Evolutionary conservation across 2,888 invertebrate species (phyloP), one percentile per base, ranked within the genome.

Genomic region (Campaea margaritaria): DNA sequence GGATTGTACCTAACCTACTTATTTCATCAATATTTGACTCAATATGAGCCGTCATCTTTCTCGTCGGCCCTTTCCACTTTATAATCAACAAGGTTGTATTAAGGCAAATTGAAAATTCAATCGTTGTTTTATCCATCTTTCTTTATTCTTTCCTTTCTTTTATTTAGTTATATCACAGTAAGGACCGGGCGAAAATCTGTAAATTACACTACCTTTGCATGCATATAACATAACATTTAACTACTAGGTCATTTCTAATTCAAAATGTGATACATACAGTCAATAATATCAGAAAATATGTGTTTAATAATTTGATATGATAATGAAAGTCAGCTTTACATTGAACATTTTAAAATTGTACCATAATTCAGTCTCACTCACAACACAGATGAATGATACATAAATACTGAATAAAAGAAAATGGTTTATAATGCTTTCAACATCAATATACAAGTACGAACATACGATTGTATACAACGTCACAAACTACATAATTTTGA

Each of bases 161-260:
- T 83, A 80, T 79, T 78, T 31, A 31, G 31, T 31, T 86, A 91
- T 90, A 91, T 90, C 89, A 88, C 90, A 91, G 88, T 83, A 87
- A 87, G 87, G 91, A 87, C 91, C 89, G 86, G 90, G 88, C 89
- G 91, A 91, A 91, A 91, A 91, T 87, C 86, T 84, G 87, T 88
- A 85, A 87, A 87, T 89, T 86, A 90, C 76, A 85, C 87, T 88
- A 90, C 82, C 81, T 83, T 82, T 88, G 85, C 89, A 89, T 88
- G 88, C 87, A 80, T 83, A 84, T 85, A 90, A 87, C 83, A 86
- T 79, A 88, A 90, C 85, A 82, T 83, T 82, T 71, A 83, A 87
- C 81, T 81, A 82, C 77, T 81, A 84, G 82, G 82, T 83, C 83
- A 85, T 84, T 84, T 78, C 78, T 77, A 76, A 74, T 77, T 78